These are phyloP conservation scores for Loriculus beryllinus DNA, from an alignment of 2,797 vertebrate genomes.

Conservation along the genomic window DNA sequence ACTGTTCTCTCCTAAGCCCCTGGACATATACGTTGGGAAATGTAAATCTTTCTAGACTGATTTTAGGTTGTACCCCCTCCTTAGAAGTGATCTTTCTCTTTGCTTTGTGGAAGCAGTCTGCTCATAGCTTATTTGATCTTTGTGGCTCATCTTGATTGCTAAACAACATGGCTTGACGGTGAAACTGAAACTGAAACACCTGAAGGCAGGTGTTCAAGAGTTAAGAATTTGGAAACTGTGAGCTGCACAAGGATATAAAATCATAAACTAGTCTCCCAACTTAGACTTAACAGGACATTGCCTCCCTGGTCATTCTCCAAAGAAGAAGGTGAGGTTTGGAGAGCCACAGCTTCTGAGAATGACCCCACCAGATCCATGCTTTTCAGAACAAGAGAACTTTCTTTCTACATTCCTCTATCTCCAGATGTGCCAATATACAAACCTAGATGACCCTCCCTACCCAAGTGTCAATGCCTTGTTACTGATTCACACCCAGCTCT, in stretches of 20 bases:
- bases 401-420: not conserved
- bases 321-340: not conserved
- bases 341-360: not conserved
- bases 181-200: not conserved
- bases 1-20: not conserved
- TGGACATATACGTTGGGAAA: not conserved
- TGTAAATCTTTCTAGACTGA: not conserved
- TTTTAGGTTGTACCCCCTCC: not conserved
- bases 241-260: not conserved
- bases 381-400: not conserved
- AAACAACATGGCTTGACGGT: not conserved
- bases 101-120: not conserved
- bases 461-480: not conserved
- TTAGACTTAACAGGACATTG: not conserved
- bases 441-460: not conserved
- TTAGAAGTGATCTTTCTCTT: not conserved
- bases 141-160: not conserved
- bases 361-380: fast-evolving
- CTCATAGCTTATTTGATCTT: not conserved
- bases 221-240: not conserved
- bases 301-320: not conserved
- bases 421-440: not conserved
- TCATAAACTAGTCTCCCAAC: not conserved
- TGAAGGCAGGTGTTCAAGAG: not conserved
- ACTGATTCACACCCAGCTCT: not conserved